phyloP scores from a whole-genome alignment of 2,888 invertebrate genomes.

The Litoditis marina region DNA sequence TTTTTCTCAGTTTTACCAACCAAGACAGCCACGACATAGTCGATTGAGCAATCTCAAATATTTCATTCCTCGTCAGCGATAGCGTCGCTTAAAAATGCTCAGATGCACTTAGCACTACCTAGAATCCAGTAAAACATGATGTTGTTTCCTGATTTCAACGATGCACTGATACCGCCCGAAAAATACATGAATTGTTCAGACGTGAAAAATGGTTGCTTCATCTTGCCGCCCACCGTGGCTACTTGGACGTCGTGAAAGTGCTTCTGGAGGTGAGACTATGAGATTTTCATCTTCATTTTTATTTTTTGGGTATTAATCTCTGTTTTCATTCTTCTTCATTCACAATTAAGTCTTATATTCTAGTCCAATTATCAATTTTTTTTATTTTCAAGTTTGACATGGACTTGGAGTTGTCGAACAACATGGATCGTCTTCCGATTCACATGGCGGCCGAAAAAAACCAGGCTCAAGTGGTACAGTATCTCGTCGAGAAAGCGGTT shows the following conservation, averaged over 20 bases:
- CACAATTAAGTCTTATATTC: neutral
- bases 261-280: slow-evolving; percentile 20
- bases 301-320: too few species aligned
- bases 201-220: slow-evolving; percentile 25
- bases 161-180: too few species aligned
- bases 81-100: too few species aligned
- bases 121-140: too few species aligned
- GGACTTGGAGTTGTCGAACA: slow-evolving; percentile 17
- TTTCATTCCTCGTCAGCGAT: too few species aligned
- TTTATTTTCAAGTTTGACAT: slow-evolving; percentile 1
- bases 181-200: neutral
- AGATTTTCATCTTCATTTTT: too few species aligned
- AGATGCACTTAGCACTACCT: too few species aligned
- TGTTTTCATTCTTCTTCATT: too few species aligned
- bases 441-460: slow-evolving; percentile 39
- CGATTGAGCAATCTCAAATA: too few species aligned
- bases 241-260: slow-evolving; percentile 22
- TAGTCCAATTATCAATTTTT: neutral
- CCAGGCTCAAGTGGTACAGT: slow-evolving; percentile 28
- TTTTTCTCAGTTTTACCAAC: too few species aligned
- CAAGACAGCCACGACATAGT: too few species aligned
- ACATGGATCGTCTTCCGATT: slow-evolving; percentile 25
- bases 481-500: slow-evolving; percentile 24
- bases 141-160: too few species aligned
- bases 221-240: slow-evolving; percentile 35